Base-by-base conservation (phyloP, 1,140 invertebrate species). In the Holotrichia oblita region DNA sequence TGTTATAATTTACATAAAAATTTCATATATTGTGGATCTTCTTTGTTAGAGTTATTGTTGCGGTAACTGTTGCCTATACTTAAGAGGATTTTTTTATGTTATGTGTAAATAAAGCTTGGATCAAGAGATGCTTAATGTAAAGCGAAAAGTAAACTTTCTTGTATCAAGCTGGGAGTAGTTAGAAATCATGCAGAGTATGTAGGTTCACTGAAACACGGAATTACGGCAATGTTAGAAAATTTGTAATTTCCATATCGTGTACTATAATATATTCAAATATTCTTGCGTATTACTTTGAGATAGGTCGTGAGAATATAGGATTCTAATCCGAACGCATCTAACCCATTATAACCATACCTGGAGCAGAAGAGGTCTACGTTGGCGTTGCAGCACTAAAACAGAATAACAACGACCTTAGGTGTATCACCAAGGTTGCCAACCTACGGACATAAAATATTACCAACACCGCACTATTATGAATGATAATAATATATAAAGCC, bases 381-480 rank as follows among this genome's bases (percentile, higher is more conserved):
- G 22, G 61, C 27, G 61, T 69, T 24, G 61, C 61, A 69, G 61
- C 27, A 69, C 9, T 22, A 12, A 14, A 69, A 69, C 61, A 12
- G 61, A 69, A 69, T 69, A 69, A 17, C 61, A 34, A 69, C 61
- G 61, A 22, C 61, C 61, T 69, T 69, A 69, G 61, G 61, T 69
- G 61, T 69, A 69, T 69, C 61, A 22, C 61, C 61, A 69, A 69
- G 61, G 61, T 69, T 69, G 61, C 61, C 61, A 69, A 69, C 61
- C 61, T 69, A 69, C 61, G 61, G 61, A 69, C 22, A 8, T 69
- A 14, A 69, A 27, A 69, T 69, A 69, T 69, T 69, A 69, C 22
- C 27, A 22, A 17, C 61, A 20, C 22, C 61, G 61, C 61, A 69
- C 61, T 69, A 69, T 69, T 69, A 69, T 69, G 61, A 69, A 69